A percentile compares a stretch with the other conserved stretches of the same genome.
These are phyloP conservation scores for Conchocele bisecta DNA, from an alignment of 2,888 invertebrate genomes.

Conservation along the genomic window DNA sequence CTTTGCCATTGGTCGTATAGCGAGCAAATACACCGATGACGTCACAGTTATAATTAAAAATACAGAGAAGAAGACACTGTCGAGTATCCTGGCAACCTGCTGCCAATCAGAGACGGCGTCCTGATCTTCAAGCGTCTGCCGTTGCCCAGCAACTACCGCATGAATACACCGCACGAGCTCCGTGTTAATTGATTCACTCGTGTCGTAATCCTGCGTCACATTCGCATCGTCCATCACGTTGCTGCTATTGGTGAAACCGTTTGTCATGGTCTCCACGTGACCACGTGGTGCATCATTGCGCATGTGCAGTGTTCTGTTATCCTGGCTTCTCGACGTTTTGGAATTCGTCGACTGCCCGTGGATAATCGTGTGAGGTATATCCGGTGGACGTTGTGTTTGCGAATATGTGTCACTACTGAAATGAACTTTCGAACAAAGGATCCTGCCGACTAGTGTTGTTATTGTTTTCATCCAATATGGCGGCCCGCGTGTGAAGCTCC, in stretches of 20 bases:
- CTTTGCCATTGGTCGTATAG: constrained; percentile 83
- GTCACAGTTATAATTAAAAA: constrained; percentile 83
- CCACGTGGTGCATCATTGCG: constrained; percentile 17
- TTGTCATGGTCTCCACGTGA: constrained; percentile 15
- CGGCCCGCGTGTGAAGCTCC: constrained; percentile 71
- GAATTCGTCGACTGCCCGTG: not conserved
- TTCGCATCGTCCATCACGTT: not conserved
- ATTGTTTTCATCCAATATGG: constrained; percentile 76
- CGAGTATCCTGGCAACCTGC: constrained; percentile 84
- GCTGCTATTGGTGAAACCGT: constrained; percentile 12
- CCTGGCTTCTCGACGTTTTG: not conserved
- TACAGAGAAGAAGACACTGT: constrained; percentile 84
- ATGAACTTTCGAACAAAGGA: constrained; percentile 64
- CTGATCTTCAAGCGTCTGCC: constrained; percentile 66
- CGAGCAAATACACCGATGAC: constrained; percentile 83
- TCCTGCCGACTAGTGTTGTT: constrained; percentile 61
- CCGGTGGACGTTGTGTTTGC: not conserved
- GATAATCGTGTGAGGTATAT: too few relatives aligned
- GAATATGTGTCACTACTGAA: constrained; percentile 39
- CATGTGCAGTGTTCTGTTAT: constrained; percentile 30
- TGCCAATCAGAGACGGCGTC: constrained; percentile 77
- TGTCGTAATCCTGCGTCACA: constrained; percentile 66
- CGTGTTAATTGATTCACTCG: constrained; percentile 72
- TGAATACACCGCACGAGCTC: too few relatives aligned
- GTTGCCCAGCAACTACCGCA: constrained; percentile 73